These are phyloP conservation scores for Augochlora pura DNA, from an alignment of 1,140 invertebrate genomes.

Conservation along the genomic window DNA sequence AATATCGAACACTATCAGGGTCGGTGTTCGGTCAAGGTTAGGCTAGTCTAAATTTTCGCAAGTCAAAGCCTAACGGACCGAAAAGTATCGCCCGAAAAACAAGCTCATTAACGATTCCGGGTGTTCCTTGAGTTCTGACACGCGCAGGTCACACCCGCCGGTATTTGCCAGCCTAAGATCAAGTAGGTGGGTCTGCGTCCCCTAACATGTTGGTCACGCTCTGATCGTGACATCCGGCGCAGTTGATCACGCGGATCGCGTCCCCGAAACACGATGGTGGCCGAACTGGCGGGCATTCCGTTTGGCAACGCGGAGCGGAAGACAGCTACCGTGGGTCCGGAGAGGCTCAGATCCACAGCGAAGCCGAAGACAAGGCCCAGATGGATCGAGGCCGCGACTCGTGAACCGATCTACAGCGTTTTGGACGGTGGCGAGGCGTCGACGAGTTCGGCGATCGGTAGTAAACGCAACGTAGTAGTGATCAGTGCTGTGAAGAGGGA, in stretches of 20 bases:
- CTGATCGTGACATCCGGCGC: slow-evolving; percentile 67
- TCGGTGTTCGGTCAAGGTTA: too few relatives aligned
- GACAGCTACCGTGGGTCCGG: slow-evolving; percentile 8
- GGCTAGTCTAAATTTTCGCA: too few relatives aligned
- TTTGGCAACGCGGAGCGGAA: slow-evolving; percentile 44
- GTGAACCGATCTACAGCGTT: slow-evolving; percentile 69
- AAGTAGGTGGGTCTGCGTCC: background rate
- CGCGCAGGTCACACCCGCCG: background rate
- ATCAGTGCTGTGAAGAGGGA: slow-evolving; percentile 59
- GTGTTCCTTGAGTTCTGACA: background rate
- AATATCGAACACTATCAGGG: too few relatives aligned
- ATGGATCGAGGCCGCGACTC: slow-evolving; percentile 68
- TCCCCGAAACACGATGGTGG: slow-evolving; percentile 63
- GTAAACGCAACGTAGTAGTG: slow-evolving; percentile 47
- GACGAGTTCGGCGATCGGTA: background rate
- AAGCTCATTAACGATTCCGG: background rate
- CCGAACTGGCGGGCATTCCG: slow-evolving; percentile 67
- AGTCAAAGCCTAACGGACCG: too few relatives aligned
- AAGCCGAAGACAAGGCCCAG: slow-evolving; percentile 52
- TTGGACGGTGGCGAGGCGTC: slow-evolving; percentile 45
- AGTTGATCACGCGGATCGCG: slow-evolving; percentile 22
- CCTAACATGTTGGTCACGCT: slow-evolving; percentile 49
- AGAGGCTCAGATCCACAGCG: slow-evolving; percentile 5
- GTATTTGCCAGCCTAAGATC: slow-evolving; percentile 24
- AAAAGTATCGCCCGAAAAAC: too few relatives aligned